Evolutionary conservation across 2,888 invertebrate genomes (phyloP), one percentile per base, ranked within the genome.

Genomic region (Agrochola litura): DNA sequence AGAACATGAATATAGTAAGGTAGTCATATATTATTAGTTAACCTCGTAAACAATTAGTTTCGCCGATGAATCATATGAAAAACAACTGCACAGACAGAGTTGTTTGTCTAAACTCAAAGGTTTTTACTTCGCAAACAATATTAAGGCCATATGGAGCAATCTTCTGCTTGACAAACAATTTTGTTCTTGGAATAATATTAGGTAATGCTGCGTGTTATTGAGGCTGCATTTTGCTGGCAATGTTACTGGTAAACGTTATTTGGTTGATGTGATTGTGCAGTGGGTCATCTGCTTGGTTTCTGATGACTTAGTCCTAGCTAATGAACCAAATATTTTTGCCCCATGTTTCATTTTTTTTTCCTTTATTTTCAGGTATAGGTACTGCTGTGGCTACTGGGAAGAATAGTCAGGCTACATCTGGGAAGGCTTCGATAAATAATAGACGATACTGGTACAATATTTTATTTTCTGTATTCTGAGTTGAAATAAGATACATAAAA

Each of bases 121-220:
- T 74, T 83, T 54, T 37, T 74, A 37, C 30, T 81, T 52, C 22
- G 66, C 81, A 80, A 84, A 80, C 37, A 84, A 61, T 73, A 54
- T 30, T 60, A 41, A 83, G 79, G 79, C 16, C 79, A 46, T 43
- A 46, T 71, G 71, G 71, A n/a, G 84, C 67, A 79, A 83, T 67
- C 67, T 67, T 54, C 30, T n/a, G 41, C 37, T 65, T 25, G 77
- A 83, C 77, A 79, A 79, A 79, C 56, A 79, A 67, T 41, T 6
- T 3, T n/a, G 25, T 79, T 83, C 83, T 77, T 83, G 63, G 83
- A 83, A 79, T 6, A 37, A 60, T 67, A 83, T 83, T 83, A 63
- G 61, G 63, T 77, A 79, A 77, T 58, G 30, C 14, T 10, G 9
- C 6, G 0, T 75, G 41, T 58, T 82, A 52, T 81, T 52, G 56